Base-by-base conservation (phyloP, 1,140 invertebrate species). In the Cardiocondyla obscurior region DNA sequence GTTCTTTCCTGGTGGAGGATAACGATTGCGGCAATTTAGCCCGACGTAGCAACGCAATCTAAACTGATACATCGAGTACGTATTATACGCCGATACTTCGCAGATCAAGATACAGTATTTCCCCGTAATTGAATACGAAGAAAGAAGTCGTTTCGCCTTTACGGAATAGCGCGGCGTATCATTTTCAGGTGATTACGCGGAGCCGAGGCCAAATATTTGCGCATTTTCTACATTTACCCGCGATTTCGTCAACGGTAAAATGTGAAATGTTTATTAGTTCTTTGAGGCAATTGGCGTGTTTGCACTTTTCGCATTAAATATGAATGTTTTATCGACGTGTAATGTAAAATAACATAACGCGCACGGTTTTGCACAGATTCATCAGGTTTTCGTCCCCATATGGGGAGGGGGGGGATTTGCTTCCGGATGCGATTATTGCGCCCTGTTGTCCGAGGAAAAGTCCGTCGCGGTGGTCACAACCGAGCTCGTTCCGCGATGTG, bases 401-500 rank as follows among this genome's bases (percentile, higher is more conserved):
- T 25, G 36, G 25, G n/a, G n/a, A n/a, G n/a, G n/a, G n/a, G n/a
- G n/a, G 19, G 30, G 73, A 55, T 25, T 36, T 7, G n/a, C 12
- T 53, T 10, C 14, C 64, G 67, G 64, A 86, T 65, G 62, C 44
- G 73, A 28, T 49, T 46, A 46, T 67, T 69, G 60, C 39, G 22
- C 7, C 44, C 42, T 46, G 64, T 72, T 83, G 79, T 85, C 64
- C 81, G 25, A 69, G 51, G 81, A 76, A 81, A 73, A 87, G n/a
- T 89, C 87, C 72, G 87, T 85, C 88, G 82, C 82, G 84, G 81
- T 74, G 84, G 73, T 87, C 87, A 58, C 53, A 16, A 82, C 39
- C 42, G 70, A 57, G 57, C 46, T 89, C 87, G 67, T 36, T 79
- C 46, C 64, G 30, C 69, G 67, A 57, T 79, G 81, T 91, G 91